Evolutionary conservation across 2,888 invertebrate genomes (phyloP), one percentile per base, ranked within the genome.

Genomic region (Melieria picta): DNA sequence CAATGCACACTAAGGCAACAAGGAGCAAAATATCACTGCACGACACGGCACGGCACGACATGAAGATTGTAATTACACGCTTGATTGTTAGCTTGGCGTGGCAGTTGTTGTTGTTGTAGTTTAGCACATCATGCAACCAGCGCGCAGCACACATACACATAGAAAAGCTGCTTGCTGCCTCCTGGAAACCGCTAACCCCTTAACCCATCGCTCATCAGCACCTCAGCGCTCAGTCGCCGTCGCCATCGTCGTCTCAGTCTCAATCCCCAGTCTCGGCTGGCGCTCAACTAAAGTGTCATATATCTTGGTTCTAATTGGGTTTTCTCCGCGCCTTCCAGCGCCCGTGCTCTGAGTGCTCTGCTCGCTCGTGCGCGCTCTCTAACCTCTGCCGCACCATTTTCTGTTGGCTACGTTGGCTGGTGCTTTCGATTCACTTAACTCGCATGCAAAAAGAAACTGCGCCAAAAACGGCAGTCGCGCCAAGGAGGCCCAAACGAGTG

Each of bases 31-130:
- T 13, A 58, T 47, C 56, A 13, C 60, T 77, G 76, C 68, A 73
- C 30, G 30, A 30, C 76, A 75, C 72, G 46, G 74, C 80, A 82
- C 30, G 30, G 30, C 30, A 30, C 30, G 30, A 30, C 30, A 30
- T 30, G 80, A 81, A 81, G 84, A 84, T 83, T 85, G 84, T 85
- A 85, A 85, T 85, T 85, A 85, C 85, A 85, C 84, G 85, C 85
- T 85, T 83, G 84, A 85, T 85, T 85, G 84, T 84, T 84, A 81
- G 80, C 80, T 71, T 65, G 63, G 16, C 67, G 67, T 62, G 67
- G 63, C 67, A 10, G 5, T 58, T 66, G 50, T 42, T 70, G 65
- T 70, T 71, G 65, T 58, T 71, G 67, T 56, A 56, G 57, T 62
- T 46, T 43, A 48, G 50, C 52, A 52, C 52, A 52, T 52, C 52